Base-by-base conservation (phyloP, 1,140 invertebrate genomes). In the Cydia pomonella region DNA sequence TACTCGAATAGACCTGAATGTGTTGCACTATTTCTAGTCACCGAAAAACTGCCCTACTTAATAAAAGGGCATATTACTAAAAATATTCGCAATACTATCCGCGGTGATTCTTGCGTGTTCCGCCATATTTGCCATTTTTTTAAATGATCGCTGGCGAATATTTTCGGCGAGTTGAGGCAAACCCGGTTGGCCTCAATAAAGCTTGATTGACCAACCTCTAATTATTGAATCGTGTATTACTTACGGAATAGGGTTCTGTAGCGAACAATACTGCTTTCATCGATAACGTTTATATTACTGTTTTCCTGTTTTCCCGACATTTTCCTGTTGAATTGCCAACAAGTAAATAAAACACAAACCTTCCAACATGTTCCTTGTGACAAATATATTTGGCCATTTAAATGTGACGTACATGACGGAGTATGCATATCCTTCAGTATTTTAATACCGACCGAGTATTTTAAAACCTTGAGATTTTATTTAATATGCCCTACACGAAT, bases 151-250 rank as follows among this genome's bases (percentile, higher is more conserved):
- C 13, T 63, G 62, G 16, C 16, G 12, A 66, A 38, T 33, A 29
- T 33, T 18, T 18, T n/a, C 0, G 64, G 16, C 16, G 29, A 38
- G 3, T 69, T 69, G 18, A 18, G 29, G 6, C 18, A 29, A 33
- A 18, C 27, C 64, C 64, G 16, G 29, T 10, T 18, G 6, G n/a
- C 29, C 27, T 69, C 63, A 66, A 66, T 66, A 33, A 66, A 66
- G 13, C 64, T 69, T 69, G 29, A 69, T 69, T 69, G 33, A 41
- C n/a, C 64, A 41, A 41, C 64, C 33, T 59, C 7, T 69, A 69
- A 69, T 69, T 69, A 69, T 18, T 38, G 29, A 41, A 69, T 38
- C 64, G 6, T 66, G 63, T 66, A 29, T n/a, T 66, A 27, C 64
- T 16, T 38, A 69, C 25, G 27, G 33, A 41, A 38, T 69, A 69